Base-by-base conservation (phyloP, 1,140 invertebrate species). In the Cyrtorhinus lividipennis region DNA sequence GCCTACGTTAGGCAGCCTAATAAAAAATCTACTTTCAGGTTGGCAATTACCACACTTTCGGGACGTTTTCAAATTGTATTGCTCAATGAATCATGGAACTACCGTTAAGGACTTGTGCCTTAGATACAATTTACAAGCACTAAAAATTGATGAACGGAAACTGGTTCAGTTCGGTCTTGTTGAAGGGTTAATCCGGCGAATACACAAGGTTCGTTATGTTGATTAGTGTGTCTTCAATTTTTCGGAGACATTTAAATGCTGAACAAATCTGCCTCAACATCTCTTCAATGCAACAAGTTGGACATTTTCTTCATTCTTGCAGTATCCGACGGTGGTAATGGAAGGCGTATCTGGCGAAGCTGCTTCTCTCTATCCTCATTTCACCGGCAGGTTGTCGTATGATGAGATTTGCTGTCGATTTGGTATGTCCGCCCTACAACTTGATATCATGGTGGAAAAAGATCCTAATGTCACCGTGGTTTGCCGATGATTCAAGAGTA, bases 81-180 rank as follows among this genome's bases (percentile, higher is more conserved):
- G 87, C 46, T 81, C 80, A 38, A 84, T 95, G 81, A 88, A 84
- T 24, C 82, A 90, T 66, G 91, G 90, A 3, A 87, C 85, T 0
- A 92, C 88, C 2, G 81, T 95, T 59, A 82, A 84, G 67, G 85
- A 92, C 64, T 78, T 97, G 0, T 95, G 92, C 72, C 77, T 87
- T 62, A 78, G 91, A 53, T 76, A 86, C 67, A 86, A 86, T 75
- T 88, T 88, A 10, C 81, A 86, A 64, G 79, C 80, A 62, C 73
- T 89, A 62, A 73, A 79, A 63, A 86, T 92, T 63, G 86, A 92
- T 69, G 85, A 92, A 67, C 76, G 89, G n/a, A 86, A 85, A 68
- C 78, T 97, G n/a, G 82, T 96, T 0, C 87, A 92, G 69, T 96
- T 94, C 78, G 92, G 92, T 1, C 73, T 94, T 30, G 80, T 95